These are phyloP conservation scores for Corythornis madagascariensis DNA, from an alignment of 2,113 vertebrate genomes.

Conservation along the genomic window DNA sequence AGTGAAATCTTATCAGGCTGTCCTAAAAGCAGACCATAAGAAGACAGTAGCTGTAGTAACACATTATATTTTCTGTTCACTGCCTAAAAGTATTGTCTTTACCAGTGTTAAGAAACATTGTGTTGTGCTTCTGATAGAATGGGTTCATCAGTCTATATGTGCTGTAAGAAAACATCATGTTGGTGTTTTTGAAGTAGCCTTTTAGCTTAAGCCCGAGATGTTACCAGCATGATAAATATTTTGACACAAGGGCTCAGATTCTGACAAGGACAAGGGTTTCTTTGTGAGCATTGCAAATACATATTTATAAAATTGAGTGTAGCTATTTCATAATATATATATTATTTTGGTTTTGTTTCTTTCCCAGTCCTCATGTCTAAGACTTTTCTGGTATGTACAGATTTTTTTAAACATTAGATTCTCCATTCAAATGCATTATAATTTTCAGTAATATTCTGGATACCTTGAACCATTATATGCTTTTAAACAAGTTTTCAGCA, in stretches of 20 bases:
- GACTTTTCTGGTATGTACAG: background rate
- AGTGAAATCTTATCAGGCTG: background rate
- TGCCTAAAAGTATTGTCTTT: background rate
- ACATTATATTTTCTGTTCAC: background rate
- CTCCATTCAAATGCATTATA: constrained; percentile 43
- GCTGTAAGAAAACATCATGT: background rate
- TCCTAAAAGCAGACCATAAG: background rate
- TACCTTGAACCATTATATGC: constrained; percentile 52
- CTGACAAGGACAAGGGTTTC: background rate
- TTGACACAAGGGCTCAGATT: background rate
- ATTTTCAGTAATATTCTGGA: constrained; percentile 59
- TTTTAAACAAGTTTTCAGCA: constrained; percentile 61
- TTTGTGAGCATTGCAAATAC: background rate
- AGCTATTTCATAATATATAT: background rate
- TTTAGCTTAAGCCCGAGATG: background rate
- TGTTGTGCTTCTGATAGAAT: background rate
- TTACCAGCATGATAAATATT: background rate
- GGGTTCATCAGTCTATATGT: background rate
- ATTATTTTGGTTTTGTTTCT: background rate
- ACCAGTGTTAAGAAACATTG: background rate
- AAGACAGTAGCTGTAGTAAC: background rate
- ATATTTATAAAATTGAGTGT: background rate
- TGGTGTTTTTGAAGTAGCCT: background rate
- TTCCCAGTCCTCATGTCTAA: background rate
- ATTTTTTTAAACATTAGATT: constrained; percentile 56